Percentiles rank a stretch among this genome's conserved stretches.
Evolutionary conservation across 2,797 vertebrate genomes (phyloP).

Genomic region (Crocidura indochinensis): DNA sequence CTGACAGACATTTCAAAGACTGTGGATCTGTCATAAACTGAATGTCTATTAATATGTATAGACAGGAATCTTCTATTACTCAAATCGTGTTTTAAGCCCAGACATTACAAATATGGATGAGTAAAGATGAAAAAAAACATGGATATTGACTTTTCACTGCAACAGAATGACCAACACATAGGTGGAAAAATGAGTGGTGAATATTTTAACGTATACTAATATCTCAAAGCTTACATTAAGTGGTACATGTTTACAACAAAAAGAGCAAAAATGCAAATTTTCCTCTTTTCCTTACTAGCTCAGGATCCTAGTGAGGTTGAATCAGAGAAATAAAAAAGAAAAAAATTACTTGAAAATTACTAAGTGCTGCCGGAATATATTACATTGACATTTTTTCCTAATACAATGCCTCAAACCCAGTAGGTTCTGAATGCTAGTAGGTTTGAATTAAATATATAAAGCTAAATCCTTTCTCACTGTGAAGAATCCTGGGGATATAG

Average conservation of each 20-base stretch:
- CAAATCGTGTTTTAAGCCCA: conserved; percentile 32
- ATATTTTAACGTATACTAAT: background rate
- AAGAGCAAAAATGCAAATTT: conserved; percentile 27
- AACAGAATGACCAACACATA: background rate
- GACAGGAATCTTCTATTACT: background rate
- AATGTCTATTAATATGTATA: background rate
- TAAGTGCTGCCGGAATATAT: conserved; percentile 8
- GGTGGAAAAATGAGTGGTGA: background rate
- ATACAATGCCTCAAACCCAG: background rate
- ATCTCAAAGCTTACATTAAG: background rate
- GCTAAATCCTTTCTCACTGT: conserved; percentile 34
- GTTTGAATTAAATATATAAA: conserved; percentile 11
- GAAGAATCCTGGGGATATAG: background rate
- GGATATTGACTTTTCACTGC: background rate
- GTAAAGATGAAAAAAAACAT: background rate
- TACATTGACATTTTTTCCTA: background rate
- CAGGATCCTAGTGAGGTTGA: background rate
- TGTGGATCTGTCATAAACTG: background rate
- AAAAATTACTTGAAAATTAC: conserved; percentile 21
- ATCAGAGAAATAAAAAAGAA: conserved; percentile 33
- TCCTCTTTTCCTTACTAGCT: conserved; percentile 15
- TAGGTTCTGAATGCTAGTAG: conserved; percentile 33
- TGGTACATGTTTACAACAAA: conserved; percentile 27
- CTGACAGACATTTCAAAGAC: conserved; percentile 17
- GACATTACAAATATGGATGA: background rate